Evolutionary conservation across 2,888 invertebrate genomes (phyloP), one percentile per base, ranked within the genome.

Genomic region (Ormyrus rosae): DNA sequence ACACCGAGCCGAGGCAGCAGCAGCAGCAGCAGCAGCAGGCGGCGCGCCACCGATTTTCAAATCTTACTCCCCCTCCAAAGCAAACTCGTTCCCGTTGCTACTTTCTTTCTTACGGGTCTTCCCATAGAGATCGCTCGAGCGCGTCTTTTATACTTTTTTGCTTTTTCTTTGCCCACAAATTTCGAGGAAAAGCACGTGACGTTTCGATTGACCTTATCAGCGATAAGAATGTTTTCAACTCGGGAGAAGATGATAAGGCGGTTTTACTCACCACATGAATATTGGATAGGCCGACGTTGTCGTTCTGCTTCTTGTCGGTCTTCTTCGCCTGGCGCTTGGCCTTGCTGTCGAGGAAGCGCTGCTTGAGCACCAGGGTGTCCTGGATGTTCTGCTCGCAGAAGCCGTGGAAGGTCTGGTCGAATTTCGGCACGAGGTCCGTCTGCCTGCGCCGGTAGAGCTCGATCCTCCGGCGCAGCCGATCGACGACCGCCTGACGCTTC

Each of bases 371-470:
- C 85, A 95, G 93, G 56, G 98, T 97, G 91, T 98, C 97, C 91
- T 97, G 94, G 86, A 96, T 95, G 90, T 98, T 97, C 90, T 97
- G 97, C 89, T 98, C 97, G 92, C 96, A 96, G 82, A 96, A 93
- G 60, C 96, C 96, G 89, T 93, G 96, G 91, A 96, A 96, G 84
- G 96, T 95, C 90, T 96, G 96, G 90, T 97, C 96, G 92, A 96
- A 97, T 83, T 97, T 93, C 82, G 97, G 96, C 89, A 95, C 95
- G 90, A 96, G 96, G 89, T 96, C 96, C 85, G 93, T 95, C 90
- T 98, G 97, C 83, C 96, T 94, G 71, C 95, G 93, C 74, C 98
- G 94, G 91, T 98, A 98, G 85, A 93, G 94, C 89, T 97, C 97
- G 91, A 98, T 95, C 87, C 98, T 94, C 83, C 97, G 94, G 82